Base-by-base conservation (phyloP, 2,797 vertebrate genomes). In the Lagothrix lagotricha region DNA sequence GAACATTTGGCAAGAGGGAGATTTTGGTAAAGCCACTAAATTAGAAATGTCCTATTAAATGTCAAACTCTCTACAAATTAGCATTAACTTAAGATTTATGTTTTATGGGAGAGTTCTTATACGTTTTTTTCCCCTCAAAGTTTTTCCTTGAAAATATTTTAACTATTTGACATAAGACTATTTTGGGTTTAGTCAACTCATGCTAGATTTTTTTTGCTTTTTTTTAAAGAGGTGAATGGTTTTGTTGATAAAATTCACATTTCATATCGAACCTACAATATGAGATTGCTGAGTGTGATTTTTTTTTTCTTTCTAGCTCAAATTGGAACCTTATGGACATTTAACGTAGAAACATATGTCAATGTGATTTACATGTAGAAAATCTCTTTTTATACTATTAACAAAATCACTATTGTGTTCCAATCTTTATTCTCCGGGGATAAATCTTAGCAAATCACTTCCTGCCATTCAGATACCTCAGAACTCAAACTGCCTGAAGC, bases 301-400 rank as follows among this genome's bases (percentile, higher is more conserved):
- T 39, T 96, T 88, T 22, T 84, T 24, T 30, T 44, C 95, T 95
- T 98, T 24, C 7, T 95, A 96, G 0, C 0, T 64, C 94, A 98
- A 98, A 98, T 98, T 98, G 94, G 87, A 98, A 98, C 97, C 96
- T 97, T 98, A 98, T 97, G 98, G 93, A 90, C 79, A 96, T 81
- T 98, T 98, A 98, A 97, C 83, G 67, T 97, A 97, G 97, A 98
- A 98, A 98, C 96, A 98, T 97, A 98, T 96, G 90, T 52, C 96
- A 96, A 28, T 86, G 88, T 98, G 97, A 98, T 96, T 98, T 98
- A 98, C 98, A 97, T 81, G 76, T 88, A 98, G 96, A 98, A 98
- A 96, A 95, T 97, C 57, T 98, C 85, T 93, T 93, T 97, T 97
- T 67, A 61, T 92, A 86, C 90, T 96, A 96, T 98, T 97, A 97